These are phyloP conservation scores for Leptura quadrifasciata DNA, from an alignment of 2,888 invertebrate genomes.

Conservation along the genomic window DNA sequence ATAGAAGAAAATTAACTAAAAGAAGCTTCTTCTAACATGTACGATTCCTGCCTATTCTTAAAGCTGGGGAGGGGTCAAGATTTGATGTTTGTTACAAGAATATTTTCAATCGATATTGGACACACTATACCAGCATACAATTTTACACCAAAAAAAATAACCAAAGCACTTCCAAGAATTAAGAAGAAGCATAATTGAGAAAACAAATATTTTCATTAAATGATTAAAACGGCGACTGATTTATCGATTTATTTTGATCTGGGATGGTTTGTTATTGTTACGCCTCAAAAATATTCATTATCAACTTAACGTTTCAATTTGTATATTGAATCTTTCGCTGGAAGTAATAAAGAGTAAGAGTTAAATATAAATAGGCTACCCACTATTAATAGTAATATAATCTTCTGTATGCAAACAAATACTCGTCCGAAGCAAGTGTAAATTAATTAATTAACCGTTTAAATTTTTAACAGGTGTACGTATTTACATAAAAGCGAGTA, in stretches of 20 bases:
- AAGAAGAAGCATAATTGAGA: neutral
- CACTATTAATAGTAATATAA: constrained; percentile 8
- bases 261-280: neutral
- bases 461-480: neutral
- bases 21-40: too few relatives aligned
- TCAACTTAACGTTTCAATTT: constrained; percentile 10
- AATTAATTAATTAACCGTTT: neutral
- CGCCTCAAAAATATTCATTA: constrained; percentile 5
- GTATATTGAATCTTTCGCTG: neutral
- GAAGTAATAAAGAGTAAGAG: constrained; percentile 1
- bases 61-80: too few relatives aligned
- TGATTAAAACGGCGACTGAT: neutral
- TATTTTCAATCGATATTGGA: too few relatives aligned
- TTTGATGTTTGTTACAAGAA: too few relatives aligned
- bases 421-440: neutral
- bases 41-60: too few relatives aligned
- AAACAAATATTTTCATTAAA: neutral
- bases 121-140: too few relatives aligned
- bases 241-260: constrained; percentile 6
- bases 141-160: neutral
- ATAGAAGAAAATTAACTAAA: too few relatives aligned
- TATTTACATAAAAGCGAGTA: constrained; percentile 1
- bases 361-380: constrained; percentile 6
- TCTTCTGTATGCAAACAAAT: neutral
- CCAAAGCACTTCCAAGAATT: neutral